Base-by-base conservation (phyloP, 2,888 invertebrate genomes). In the Arctia plantaginis region DNA sequence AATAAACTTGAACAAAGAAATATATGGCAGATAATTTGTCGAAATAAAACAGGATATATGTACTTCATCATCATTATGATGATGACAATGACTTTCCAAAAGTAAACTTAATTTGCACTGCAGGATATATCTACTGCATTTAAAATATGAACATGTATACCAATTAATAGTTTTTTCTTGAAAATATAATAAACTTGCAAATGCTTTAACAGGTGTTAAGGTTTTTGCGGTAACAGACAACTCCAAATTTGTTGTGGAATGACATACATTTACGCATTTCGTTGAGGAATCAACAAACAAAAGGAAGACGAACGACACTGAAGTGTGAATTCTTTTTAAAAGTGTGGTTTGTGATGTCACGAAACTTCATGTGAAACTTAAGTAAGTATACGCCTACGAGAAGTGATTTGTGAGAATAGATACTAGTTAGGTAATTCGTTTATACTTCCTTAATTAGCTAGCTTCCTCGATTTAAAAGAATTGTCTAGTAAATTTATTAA, bases 241-340 rank as follows among this genome's bases (percentile, higher is more conserved):
- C 15, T 47, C 12, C 18, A 44, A 23, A 51, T 51, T 51, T 51
- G 51, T 51, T 0, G 23, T 23, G 23, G n/a, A n/a, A n/a, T n/a
- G 12, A 23, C 51, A n/a, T n/a, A n/a, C 51, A n/a, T 23, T n/a
- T 23, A 55, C 51, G 51, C 18, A 30, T 27, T 62, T 30, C 18
- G 15, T 62, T 62, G 18, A 18, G 30, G 27, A 15, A 62, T 44
- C 12, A 59, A 62, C 62, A 70, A 70, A 55, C n/a, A 68, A 51
- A 47, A 6, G 18, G 20, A 6, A 70, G 20, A 62, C 27, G 23
- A n/a, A 68, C 55, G 39, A 27, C n/a, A 59, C 59, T 41, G 41
- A 23, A 70, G 69, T 59, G 66, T 74, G n/a, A 74, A 47, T 44
- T 71, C 66, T 70, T 47, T 65, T 65, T 64, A 71, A 71, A 33